A percentile compares a stretch with the other conserved stretches of the same genome.
phyloP scores from a whole-genome alignment of 2,113 vertebrate species.

The Hippopotamus amphibius region DNA sequence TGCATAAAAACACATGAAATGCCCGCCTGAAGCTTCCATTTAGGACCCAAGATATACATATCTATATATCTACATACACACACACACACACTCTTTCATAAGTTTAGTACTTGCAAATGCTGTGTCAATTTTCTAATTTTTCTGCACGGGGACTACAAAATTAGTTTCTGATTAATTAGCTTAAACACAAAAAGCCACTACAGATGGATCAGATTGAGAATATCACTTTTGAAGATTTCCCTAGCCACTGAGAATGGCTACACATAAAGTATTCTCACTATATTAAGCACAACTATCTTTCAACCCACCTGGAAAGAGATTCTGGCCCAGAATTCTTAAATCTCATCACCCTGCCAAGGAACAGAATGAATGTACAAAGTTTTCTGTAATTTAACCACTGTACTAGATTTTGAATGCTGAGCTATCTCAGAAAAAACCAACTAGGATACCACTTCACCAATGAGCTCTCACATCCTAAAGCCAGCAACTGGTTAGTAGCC shows the following conservation, averaged over 20 bases:
- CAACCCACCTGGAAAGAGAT: neutral
- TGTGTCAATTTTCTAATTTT: constrained; percentile 13
- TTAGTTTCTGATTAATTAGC: constrained; percentile 48
- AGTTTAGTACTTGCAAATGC: constrained; percentile 1
- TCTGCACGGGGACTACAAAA: constrained; percentile 6
- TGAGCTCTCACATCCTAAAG: neutral
- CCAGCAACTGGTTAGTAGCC: neutral
- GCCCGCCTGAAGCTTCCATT: constrained; percentile 28
- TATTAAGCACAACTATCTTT: constrained; percentile 5
- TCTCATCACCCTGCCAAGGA: neutral
- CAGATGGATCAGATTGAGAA: neutral
- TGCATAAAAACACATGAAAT: constrained; percentile 49
- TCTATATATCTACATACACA: fast-evolving
- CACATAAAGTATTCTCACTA: neutral
- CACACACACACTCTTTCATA: neutral
- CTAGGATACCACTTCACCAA: neutral
- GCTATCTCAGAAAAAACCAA: neutral
- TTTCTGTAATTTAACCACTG: neutral
- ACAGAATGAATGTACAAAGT: neutral
- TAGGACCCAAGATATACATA: neutral
- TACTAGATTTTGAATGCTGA: constrained; percentile 25
- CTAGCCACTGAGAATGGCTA: neutral
- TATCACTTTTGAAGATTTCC: neutral
- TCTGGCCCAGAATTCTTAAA: constrained; percentile 22
- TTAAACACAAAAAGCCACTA: constrained; percentile 34